Conservation (phyloP, 2,113 vertebrate genomes). For the Mustelus asterias region DNA sequence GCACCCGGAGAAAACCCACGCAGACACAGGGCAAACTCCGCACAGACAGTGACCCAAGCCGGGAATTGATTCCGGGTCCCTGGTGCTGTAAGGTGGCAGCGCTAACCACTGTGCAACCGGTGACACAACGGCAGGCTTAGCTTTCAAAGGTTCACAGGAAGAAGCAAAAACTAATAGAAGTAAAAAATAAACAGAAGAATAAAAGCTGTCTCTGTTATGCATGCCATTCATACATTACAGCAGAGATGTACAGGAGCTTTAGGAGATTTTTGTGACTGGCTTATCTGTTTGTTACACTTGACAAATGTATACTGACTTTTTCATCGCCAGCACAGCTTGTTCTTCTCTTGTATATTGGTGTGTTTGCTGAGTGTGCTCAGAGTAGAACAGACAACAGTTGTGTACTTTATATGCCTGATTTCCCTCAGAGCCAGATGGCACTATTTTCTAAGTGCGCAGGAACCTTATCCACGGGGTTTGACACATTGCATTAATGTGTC, state of each 20-base stretch:
- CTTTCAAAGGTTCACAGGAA: neutral
- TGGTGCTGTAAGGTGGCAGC: neutral
- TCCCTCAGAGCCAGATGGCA: too few relatives aligned
- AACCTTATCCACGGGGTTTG: too few relatives aligned
- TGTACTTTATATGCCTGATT: too few relatives aligned
- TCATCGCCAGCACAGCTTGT: neutral
- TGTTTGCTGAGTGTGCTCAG: neutral
- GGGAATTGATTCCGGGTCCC: too few relatives aligned
- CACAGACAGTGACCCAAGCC: too few relatives aligned
- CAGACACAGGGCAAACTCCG: too few relatives aligned
- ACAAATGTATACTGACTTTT: neutral
- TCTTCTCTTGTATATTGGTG: neutral
- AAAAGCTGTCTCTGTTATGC: neutral
- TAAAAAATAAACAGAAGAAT: neutral
- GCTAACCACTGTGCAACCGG: too few relatives aligned
- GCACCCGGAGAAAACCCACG: too few relatives aligned
- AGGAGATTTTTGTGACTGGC: neutral
- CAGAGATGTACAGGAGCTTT: neutral
- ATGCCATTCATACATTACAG: neutral
- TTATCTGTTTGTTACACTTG: neutral
- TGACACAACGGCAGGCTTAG: neutral
- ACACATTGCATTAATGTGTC: too few relatives aligned
- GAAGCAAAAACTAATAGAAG: neutral
- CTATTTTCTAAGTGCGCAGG: too few relatives aligned
- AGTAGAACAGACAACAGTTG: neutral